Base-by-base conservation (phyloP, 1,140 invertebrate genomes). In the Lepidurus packardi region DNA sequence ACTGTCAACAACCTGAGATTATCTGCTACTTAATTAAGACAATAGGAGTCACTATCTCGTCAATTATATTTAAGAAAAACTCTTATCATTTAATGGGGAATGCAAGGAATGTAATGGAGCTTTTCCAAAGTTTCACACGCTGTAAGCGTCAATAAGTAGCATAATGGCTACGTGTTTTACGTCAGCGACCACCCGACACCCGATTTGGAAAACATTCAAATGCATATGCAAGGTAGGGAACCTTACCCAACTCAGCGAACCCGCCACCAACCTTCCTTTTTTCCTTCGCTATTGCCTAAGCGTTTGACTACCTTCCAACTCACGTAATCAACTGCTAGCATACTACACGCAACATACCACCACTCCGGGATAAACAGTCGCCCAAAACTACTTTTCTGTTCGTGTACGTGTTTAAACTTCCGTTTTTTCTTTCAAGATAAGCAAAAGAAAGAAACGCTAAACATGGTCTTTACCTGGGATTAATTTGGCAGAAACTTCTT, bases 121-220 rank as follows among this genome's bases (percentile, higher is more conserved):
- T 34, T 34, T 9, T 13, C n/a, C 16, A 21, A 11, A 65, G 53
- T 65, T 65, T 13, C 53, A 7, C 53, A 7, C n/a, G 16, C 53
- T 16, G 10, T 47, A 34, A 4, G 4, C 53, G 53, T 65, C 53
- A 65, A 65, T 65, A 65, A 65, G 21, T 65, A 65, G 16, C 53
- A 65, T 65, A 65, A n/a, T 65, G 53, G 53, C 53, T 65, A 65
- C 53, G 53, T 65, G 53, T 65, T 65, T 65, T 65, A 65, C 53
- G 53, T 65, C 53, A 65, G 53, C 53, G 16, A 65, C 53, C 53
- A 21, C 21, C 53, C 53, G 53, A 21, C 13, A 65, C 13, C 16
- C 53, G n/a, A 65, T 13, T 65, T 65, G 53, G 53, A 65, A 9
- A 65, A 21, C 53, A 65, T 9, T 65, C n/a, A 65, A 65, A 65